phyloP scores from a whole-genome alignment of 2,888 invertebrate species.

The Kryphioiulus occultus region DNA sequence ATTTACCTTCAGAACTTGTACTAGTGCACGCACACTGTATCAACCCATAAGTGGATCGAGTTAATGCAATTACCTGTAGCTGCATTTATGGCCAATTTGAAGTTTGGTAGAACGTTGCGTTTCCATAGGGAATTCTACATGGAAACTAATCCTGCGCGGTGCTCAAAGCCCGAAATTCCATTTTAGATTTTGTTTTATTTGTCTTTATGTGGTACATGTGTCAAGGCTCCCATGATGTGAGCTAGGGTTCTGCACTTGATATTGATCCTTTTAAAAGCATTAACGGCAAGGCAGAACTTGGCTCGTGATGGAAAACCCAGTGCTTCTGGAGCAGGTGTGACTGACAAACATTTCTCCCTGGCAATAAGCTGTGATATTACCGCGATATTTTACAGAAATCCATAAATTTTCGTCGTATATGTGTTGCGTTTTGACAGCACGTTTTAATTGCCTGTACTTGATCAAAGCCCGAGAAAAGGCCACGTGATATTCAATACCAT shows the following conservation, averaged over 20 bases:
- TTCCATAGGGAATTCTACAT: not conserved
- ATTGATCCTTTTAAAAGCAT: constrained; percentile 30
- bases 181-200: not conserved
- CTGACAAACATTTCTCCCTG: not conserved
- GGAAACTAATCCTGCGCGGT: not conserved
- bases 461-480: not conserved
- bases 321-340: not conserved
- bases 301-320: not conserved
- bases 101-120: not conserved
- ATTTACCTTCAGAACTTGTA: not conserved
- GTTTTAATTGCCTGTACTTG: not conserved
- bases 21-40: too few relatives aligned
- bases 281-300: not conserved
- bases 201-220: not conserved
- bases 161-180: not conserved
- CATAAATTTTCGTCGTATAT: not conserved
- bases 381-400: not conserved
- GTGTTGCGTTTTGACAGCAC: not conserved
- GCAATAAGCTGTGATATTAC: not conserved
- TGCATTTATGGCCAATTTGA: not conserved
- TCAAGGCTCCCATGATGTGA: not conserved
- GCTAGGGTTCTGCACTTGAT: not conserved
- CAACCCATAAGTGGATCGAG: not conserved
- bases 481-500: too few relatives aligned
- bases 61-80: not conserved